A percentile compares a stretch with the other conserved stretches of the same genome.
phyloP scores from a whole-genome alignment of 2,888 invertebrate genomes.

The Eupithecia tripunctaria region DNA sequence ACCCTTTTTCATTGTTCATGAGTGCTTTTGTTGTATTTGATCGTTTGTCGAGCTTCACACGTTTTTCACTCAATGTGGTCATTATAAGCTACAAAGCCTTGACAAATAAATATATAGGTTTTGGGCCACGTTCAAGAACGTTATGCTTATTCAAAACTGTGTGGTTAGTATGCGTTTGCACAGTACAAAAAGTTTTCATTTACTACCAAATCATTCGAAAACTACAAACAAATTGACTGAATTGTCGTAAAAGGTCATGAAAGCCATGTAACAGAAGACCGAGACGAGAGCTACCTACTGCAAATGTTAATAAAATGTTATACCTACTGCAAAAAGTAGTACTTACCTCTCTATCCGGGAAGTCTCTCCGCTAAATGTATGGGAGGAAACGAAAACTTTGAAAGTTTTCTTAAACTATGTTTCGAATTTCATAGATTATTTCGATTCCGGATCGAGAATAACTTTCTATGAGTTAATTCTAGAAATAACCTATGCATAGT shows the following conservation, averaged over 20 bases:
- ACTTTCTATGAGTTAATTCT: too few relatives aligned
- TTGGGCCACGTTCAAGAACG: too few relatives aligned
- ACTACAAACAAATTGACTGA: background rate
- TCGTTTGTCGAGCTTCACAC: slow-evolving; percentile 18
- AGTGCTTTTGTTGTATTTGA: slow-evolving; percentile 38
- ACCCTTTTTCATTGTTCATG: slow-evolving; percentile 38
- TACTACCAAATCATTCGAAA: background rate
- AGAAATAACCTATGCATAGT: too few relatives aligned
- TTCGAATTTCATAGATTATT: background rate
- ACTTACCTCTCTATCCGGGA: too few relatives aligned
- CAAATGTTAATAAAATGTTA: too few relatives aligned
- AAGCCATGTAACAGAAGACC: background rate
- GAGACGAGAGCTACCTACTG: too few relatives aligned
- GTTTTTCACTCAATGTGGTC: background rate
- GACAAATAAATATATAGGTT: background rate
- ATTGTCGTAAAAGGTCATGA: background rate
- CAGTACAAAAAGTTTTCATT: background rate
- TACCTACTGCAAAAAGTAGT: too few relatives aligned
- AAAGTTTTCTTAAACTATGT: background rate
- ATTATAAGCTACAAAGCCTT: background rate
- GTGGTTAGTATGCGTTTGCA: background rate
- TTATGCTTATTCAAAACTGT: background rate
- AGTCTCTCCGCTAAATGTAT: background rate
- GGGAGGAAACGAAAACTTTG: background rate
- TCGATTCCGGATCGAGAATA: background rate